Evolutionary conservation across 2,113 vertebrate genomes (phyloP).

Genomic region (Carlito syrichta): DNA sequence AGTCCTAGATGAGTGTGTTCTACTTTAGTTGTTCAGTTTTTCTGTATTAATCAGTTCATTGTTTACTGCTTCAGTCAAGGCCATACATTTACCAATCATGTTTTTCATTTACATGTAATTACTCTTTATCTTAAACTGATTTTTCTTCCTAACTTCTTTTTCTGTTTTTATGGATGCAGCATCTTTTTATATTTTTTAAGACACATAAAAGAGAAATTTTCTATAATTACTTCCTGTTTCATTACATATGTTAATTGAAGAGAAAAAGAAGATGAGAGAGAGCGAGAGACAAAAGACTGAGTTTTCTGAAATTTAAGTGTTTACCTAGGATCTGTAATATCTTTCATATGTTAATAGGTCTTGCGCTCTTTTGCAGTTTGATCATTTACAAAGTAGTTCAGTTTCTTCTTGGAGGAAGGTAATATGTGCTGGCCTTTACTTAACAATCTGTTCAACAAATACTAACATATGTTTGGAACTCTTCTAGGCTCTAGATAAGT

Average conservation of each 20-base stretch:
- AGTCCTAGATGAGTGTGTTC: background rate
- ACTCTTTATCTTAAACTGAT: conserved; percentile 57
- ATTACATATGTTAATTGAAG: background rate
- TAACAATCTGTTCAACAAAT: background rate
- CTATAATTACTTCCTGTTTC: background rate
- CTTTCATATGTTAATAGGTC: background rate
- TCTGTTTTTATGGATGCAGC: conserved; percentile 59
- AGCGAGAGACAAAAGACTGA: background rate
- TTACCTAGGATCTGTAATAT: background rate
- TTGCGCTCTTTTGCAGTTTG: background rate
- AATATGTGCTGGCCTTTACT: background rate
- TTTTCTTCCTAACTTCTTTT: conserved; percentile 46
- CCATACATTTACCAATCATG: conserved; percentile 61
- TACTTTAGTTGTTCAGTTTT: conserved; percentile 40
- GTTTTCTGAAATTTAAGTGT: background rate
- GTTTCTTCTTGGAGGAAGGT: background rate
- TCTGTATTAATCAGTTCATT: conserved; percentile 62
- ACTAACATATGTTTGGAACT: background rate
- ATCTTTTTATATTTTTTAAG: conserved; percentile 40
- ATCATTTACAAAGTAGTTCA: background rate
- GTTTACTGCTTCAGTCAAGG: conserved; percentile 70
- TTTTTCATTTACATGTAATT: conserved; percentile 69
- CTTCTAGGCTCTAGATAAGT: background rate
- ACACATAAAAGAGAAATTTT: conserved; percentile 22
- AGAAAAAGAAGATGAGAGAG: background rate